Percentiles rank a stretch among this genome's conserved stretches.
phyloP scores from a whole-genome alignment of 2,113 vertebrate species.

The Triplophysa siluroides region DNA sequence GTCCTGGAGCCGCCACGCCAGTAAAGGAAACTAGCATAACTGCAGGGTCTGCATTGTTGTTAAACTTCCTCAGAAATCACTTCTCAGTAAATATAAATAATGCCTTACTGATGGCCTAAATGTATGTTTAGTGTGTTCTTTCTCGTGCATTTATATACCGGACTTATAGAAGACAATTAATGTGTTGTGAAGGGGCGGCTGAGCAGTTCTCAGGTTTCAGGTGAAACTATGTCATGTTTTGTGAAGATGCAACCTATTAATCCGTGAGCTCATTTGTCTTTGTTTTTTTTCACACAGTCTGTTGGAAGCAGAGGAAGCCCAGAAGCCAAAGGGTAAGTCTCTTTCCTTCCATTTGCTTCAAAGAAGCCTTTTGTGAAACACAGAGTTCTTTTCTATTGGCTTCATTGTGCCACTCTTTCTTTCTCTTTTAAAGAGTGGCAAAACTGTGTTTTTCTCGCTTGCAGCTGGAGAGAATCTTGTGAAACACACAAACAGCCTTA shows the following conservation, averaged over 20 bases:
- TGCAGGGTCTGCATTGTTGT: background rate
- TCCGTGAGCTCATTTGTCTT: constrained; percentile 29
- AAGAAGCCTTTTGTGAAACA: constrained; percentile 55
- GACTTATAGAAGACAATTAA: background rate
- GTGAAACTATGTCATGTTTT: constrained; percentile 15
- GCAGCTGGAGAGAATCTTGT: constrained; percentile 15
- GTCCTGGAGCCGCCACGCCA: background rate
- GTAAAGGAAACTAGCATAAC: background rate
- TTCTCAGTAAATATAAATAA: background rate
- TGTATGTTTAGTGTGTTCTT: constrained; percentile 20
- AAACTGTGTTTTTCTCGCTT: background rate
- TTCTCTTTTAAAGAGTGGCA: constrained; percentile 47
- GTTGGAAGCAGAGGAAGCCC: constrained; percentile 63
- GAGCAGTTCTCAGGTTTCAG: background rate
- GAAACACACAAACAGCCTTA: background rate
- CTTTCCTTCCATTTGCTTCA: constrained; percentile 58
- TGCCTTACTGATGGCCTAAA: constrained; percentile 1
- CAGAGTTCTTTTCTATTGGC: constrained; percentile 31
- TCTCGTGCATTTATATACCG: background rate
- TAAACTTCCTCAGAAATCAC: background rate
- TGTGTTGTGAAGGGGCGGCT: background rate
- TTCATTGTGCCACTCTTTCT: constrained; percentile 32
- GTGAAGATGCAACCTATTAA: constrained; percentile 5
- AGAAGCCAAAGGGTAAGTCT: constrained; percentile 72
- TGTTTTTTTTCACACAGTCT: constrained; percentile 59